These are phyloP conservation scores for Tangara arthus DNA, from an alignment of 2,797 vertebrate genomes.

Conservation along the genomic window DNA sequence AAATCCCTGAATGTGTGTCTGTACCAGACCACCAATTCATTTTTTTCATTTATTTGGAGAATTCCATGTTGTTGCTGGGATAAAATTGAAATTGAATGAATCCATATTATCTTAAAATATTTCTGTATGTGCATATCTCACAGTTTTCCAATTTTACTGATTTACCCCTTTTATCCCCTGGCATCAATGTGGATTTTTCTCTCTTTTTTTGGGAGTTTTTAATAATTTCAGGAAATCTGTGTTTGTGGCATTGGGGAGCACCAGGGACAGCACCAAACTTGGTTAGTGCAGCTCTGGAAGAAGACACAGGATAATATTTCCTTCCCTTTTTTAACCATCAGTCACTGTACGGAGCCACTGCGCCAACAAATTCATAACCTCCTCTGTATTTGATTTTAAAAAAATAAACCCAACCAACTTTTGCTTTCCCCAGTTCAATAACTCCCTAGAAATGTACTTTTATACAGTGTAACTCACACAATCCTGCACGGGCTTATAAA, in stretches of 20 bases:
- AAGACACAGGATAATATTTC: slow-evolving; percentile 28
- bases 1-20: not conserved
- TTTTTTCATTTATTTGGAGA: slow-evolving; percentile 22
- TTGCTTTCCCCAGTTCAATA: not conserved
- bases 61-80: slow-evolving; percentile 1
- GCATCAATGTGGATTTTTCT: not conserved
- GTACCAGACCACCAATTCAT: not conserved
- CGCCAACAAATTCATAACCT: slow-evolving; percentile 52
- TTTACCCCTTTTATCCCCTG: not conserved
- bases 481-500: not conserved
- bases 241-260: slow-evolving; percentile 4
- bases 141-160: not conserved
- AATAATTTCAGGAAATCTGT: slow-evolving; percentile 38
- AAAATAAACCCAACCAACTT: not conserved
- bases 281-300: not conserved
- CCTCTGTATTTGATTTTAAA: not conserved
- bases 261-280: not conserved
- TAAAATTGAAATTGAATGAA: slow-evolving; percentile 38
- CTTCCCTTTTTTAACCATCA: slow-evolving; percentile 15
- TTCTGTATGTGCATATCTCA: not conserved
- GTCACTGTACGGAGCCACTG: not conserved
- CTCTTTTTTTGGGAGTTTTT: not conserved
- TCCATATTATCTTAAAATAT: not conserved
- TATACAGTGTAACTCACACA: not conserved
- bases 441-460: not conserved